These are phyloP conservation scores for Thereva nobilitata DNA, from an alignment of 2,888 invertebrate genomes.

Conservation along the genomic window DNA sequence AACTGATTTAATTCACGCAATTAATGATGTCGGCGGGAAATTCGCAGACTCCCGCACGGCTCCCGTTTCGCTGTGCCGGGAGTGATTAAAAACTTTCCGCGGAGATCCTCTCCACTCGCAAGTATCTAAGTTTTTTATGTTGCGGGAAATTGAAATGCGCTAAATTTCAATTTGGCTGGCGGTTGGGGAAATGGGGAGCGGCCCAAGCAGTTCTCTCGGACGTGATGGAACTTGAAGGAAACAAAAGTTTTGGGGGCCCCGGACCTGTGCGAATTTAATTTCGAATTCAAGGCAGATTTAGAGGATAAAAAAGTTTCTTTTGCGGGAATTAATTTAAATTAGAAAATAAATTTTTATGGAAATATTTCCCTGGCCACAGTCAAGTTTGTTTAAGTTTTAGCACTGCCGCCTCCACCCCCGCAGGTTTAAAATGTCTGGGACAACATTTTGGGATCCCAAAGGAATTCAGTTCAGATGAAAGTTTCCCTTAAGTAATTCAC, in stretches of 20 bases:
- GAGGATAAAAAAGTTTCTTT: constrained; percentile 28
- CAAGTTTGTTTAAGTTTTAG: neutral
- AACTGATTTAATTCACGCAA: constrained; percentile 12
- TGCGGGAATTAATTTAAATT: constrained; percentile 34
- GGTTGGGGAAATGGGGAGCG: no score
- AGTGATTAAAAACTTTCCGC: constrained; percentile 35
- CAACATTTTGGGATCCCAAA: constrained; percentile 4
- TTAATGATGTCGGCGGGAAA: constrained; percentile 19
- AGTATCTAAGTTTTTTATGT: neutral
- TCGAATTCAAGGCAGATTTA: constrained; percentile 30
- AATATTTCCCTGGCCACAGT: constrained; percentile 7
- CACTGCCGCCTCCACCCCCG: no score
- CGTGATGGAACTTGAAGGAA: constrained; percentile 22
- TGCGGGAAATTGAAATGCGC: constrained; percentile 14
- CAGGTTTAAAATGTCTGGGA: no score
- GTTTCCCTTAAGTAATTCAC: constrained; percentile 34
- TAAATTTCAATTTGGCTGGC: constrained; percentile 29
- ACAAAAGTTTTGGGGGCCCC: constrained; percentile 19
- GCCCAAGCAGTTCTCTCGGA: constrained; percentile 8
- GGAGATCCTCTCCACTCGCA: neutral
- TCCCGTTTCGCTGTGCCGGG: constrained; percentile 3
- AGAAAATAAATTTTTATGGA: constrained; percentile 24
- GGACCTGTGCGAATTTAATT: constrained; percentile 25
- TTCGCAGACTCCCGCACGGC: neutral
- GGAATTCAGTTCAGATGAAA: constrained; percentile 1